A percentile compares a stretch with the other conserved stretches of the same genome.
These are phyloP conservation scores for Drosophila tani DNA, from an alignment of 1,140 invertebrate species.

Conservation along the genomic window DNA sequence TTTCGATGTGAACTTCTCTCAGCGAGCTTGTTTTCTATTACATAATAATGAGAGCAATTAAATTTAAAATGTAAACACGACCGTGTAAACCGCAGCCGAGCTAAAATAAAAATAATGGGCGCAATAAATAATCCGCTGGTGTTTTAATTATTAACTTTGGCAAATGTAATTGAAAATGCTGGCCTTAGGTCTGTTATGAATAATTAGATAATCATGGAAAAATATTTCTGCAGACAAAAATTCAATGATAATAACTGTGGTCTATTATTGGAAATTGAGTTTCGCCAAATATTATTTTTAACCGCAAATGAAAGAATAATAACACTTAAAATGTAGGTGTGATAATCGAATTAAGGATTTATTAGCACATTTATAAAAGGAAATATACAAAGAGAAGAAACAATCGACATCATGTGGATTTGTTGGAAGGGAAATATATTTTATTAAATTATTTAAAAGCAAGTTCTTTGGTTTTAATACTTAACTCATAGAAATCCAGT, in stretches of 20 bases:
- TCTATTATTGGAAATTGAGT: constrained; percentile 7
- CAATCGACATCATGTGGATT: neutral
- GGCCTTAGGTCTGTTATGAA: constrained; percentile 5
- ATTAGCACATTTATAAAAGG: neutral
- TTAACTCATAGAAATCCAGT: no score
- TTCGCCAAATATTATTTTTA: constrained; percentile 13
- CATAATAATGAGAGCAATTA: constrained; percentile 53
- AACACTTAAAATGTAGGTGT: neutral
- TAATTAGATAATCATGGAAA: constrained; percentile 16
- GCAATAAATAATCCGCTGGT: constrained; percentile 43
- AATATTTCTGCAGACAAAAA: neutral
- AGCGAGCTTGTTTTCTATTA: constrained; percentile 42
- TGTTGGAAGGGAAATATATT: no score
- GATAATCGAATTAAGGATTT: constrained; percentile 5
- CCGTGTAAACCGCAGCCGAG: constrained; percentile 37
- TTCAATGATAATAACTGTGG: neutral
- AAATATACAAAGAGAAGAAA: neutral
- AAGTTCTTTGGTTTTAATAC: no score
- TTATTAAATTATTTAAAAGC: neutral
- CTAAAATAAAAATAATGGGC: constrained; percentile 39
- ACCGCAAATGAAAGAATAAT: constrained; percentile 3
- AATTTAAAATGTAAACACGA: constrained; percentile 35
- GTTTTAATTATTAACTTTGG: constrained; percentile 50
- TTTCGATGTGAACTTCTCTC: constrained; percentile 28
- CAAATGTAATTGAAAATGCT: constrained; percentile 21